Evolutionary conservation across 2,888 invertebrate species (phyloP).

Genomic region (Synergus laeviventris): DNA sequence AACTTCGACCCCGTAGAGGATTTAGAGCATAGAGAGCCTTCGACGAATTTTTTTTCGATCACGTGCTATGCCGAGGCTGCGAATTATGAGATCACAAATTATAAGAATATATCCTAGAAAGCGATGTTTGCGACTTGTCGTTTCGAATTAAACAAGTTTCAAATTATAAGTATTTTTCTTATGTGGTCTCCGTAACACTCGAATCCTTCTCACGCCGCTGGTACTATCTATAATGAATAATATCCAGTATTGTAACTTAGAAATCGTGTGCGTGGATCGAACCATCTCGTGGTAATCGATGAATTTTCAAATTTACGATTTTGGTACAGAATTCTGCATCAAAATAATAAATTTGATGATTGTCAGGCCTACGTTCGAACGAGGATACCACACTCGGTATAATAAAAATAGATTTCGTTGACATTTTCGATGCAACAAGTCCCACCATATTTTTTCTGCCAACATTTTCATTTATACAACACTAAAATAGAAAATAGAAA

Average conservation of each 20-base stretch:
- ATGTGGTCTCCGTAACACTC: background rate
- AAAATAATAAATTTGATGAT: conserved; percentile 1
- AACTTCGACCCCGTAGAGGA: conserved; percentile 41
- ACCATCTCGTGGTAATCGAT: background rate
- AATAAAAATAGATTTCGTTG: conserved; percentile 36
- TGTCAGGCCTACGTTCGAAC: conserved; percentile 41
- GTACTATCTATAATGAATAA: background rate
- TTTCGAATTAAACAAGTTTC: background rate
- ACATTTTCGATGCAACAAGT: conserved; percentile 21
- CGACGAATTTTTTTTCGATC: conserved; percentile 55
- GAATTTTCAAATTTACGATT: background rate
- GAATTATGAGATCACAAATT: conserved; percentile 14
- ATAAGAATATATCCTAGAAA: background rate
- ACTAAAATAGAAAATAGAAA: no score
- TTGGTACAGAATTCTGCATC: background rate
- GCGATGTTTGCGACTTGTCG: background rate
- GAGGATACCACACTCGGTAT: conserved; percentile 53
- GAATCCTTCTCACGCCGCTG: conserved; percentile 2
- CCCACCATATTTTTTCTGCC: background rate
- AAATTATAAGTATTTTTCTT: background rate
- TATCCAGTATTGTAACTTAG: conserved; percentile 2
- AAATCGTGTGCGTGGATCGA: background rate
- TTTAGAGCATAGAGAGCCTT: conserved; percentile 55
- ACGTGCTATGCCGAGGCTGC: conserved; percentile 42
- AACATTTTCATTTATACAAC: background rate